Base-by-base conservation (phyloP, 2,888 invertebrate species). In the Biston betularia region DNA sequence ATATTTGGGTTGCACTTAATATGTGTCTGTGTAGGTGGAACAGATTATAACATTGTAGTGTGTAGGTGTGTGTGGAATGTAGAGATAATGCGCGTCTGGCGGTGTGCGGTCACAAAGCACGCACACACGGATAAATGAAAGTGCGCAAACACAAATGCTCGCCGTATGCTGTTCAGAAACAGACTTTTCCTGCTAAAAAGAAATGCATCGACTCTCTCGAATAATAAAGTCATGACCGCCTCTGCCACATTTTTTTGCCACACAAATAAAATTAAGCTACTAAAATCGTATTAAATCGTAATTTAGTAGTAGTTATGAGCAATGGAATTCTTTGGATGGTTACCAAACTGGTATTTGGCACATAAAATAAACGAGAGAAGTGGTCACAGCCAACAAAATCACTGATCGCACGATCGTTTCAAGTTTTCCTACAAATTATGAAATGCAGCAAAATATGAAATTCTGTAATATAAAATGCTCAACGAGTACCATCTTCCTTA, bases 51-150 rank as follows among this genome's bases (percentile, higher is more conserved):
- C 67, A 67, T 62, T 62, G 65, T 73, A 72, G 69, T 70, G 71
- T 79, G 79, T 79, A 74, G 78, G 79, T 78, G 79, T 78, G 79
- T 78, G 73, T 75, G 79, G 79, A 79, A 79, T 79, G 77, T 74
- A 70, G 76, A 79, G 76, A 76, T 68, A 67, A 77, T 76, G 79
- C 75, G 78, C 75, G 81, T 79, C 79, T 81, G 79, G 80, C 76
- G 70, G 73, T 68, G 71, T 73, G 78, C 78, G 75, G 71, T 77
- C 81, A 77, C 79, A 79, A 73, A 75, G 59, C 68, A 79, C 80
- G 54, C 80, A 79, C 79, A 81, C 79, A 72, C 50, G 55, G 69
- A 68, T 67, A 69, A 76, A 75, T 59, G 79, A 79, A 79, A 79
- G 79, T 80, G 72, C 75, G 63, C 75, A 70, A 71, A 71, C 69